Percentiles rank a stretch among this genome's conserved stretches.
Evolutionary conservation across 2,888 invertebrate genomes (phyloP).

Genomic region (Amphipyra berbera): DNA sequence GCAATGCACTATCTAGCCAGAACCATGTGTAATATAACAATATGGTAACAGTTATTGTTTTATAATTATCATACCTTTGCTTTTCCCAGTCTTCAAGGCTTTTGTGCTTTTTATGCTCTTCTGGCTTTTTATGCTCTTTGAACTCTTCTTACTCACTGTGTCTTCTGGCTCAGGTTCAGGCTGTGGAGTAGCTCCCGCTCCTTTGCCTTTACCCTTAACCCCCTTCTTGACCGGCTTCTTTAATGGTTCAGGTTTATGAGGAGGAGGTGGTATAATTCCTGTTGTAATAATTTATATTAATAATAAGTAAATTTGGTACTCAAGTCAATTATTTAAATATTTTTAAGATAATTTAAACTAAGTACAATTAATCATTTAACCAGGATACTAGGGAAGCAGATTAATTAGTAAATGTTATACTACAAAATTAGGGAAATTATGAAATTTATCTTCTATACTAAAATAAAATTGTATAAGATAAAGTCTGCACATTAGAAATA

Average conservation of each 20-base stretch:
- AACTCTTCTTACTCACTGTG: conserved; percentile 25
- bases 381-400: too few relatives aligned
- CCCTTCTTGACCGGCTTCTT: conserved; percentile 72
- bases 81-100: conserved; percentile 26
- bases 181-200: conserved; percentile 23
- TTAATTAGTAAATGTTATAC: too few relatives aligned
- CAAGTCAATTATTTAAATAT: too few relatives aligned
- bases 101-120: conserved; percentile 49
- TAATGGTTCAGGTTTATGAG: conserved; percentile 74
- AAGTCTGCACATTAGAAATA: too few relatives aligned
- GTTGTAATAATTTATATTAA: neutral
- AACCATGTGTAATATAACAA: too few relatives aligned
- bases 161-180: conserved; percentile 43
- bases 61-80: conserved; percentile 16
- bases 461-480: too few relatives aligned
- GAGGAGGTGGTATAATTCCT: conserved; percentile 83
- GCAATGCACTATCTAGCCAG: too few relatives aligned
- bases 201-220: conserved; percentile 47
- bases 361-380: too few relatives aligned
- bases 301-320: neutral
- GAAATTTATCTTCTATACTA: too few relatives aligned
- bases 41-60: neutral
- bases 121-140: conserved; percentile 47
- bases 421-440: too few relatives aligned
- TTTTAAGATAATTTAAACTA: too few relatives aligned